These are phyloP conservation scores for Caenorhabditis tropicalis DNA, from an alignment of 1,140 invertebrate genomes.

Conservation along the genomic window DNA sequence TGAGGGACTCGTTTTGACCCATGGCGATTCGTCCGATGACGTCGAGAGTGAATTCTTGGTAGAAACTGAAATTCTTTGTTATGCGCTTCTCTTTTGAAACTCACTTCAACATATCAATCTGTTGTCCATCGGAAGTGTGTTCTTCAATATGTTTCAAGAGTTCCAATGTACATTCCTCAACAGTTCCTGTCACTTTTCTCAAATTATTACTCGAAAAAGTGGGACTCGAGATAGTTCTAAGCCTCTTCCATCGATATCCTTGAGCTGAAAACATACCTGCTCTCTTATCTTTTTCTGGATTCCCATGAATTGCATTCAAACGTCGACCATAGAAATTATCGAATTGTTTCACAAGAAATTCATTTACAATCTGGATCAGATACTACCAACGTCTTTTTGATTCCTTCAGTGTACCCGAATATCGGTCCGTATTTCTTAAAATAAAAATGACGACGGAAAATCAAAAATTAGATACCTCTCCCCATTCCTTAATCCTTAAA, in stretches of 20 bases:
- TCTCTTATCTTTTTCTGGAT: conserved; percentile 40
- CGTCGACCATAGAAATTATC: conserved; percentile 73
- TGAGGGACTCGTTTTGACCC: conserved; percentile 44
- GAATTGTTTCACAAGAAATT: conserved; percentile 73
- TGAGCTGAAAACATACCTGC: conserved; percentile 41
- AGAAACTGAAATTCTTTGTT: conserved; percentile 43
- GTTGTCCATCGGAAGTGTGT: neutral
- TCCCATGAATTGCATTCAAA: conserved; percentile 58
- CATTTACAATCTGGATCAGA: conserved; percentile 14
- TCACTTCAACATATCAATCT: conserved; percentile 34
- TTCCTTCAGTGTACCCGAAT: conserved; percentile 5
- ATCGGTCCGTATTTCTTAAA: neutral
- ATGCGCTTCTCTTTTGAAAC: too few species aligned
- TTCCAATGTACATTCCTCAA: conserved; percentile 24
- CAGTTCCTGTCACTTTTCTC: conserved; percentile 3
- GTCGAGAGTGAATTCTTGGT: conserved; percentile 53
- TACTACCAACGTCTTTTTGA: neutral
- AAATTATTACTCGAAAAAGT: conserved; percentile 34
- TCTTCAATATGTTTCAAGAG: conserved; percentile 16
- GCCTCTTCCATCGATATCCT: conserved; percentile 48
- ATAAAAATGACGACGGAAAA: too few species aligned
- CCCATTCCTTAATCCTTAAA: neutral
- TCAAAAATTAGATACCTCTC: neutral
- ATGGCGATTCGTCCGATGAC: conserved; percentile 50
- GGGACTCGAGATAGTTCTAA: conserved; percentile 39